phyloP scores from a whole-genome alignment of 1,140 invertebrate species.

The Zaprionus gabonicus region DNA sequence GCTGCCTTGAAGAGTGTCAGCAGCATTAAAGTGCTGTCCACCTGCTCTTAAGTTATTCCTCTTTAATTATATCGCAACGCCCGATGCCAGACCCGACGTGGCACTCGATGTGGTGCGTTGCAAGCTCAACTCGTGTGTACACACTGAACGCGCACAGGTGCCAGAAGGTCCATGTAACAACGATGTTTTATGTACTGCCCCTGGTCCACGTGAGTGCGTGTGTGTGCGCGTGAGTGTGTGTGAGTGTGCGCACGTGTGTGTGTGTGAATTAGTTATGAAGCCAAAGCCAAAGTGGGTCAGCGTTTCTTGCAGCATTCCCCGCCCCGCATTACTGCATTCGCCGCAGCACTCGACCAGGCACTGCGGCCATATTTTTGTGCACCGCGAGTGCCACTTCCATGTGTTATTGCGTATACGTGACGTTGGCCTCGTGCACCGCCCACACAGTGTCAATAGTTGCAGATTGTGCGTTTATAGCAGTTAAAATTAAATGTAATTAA shows the following conservation, averaged over 20 bases:
- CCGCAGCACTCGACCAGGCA: conserved; percentile 35
- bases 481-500: conserved; percentile 73
- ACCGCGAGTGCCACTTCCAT: conserved; percentile 55
- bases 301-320: conserved; percentile 53
- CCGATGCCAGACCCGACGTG: conserved; percentile 17
- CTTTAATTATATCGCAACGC: conserved; percentile 80
- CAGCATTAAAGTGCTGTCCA: conserved; percentile 40
- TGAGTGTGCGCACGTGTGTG: conserved; percentile 33
- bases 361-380: conserved; percentile 67
- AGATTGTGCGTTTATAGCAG: conserved; percentile 53
- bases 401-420: conserved; percentile 80
- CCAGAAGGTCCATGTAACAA: conserved; percentile 77
- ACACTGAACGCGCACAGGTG: conserved; percentile 65
- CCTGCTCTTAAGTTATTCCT: conserved; percentile 70
- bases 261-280: conserved; percentile 83
- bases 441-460: conserved; percentile 53
- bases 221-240: conserved; percentile 3
- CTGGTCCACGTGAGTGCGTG: conserved; percentile 29
- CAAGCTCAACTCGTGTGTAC: conserved; percentile 29
- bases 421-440: conserved; percentile 31
- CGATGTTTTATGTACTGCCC: conserved; percentile 77
- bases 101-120: conserved; percentile 36
- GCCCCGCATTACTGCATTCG: conserved; percentile 20
- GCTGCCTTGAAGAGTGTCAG: conserved; percentile 24
- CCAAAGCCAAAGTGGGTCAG: conserved; percentile 82